Base-by-base conservation (phyloP, 2,888 invertebrate species). In the Euplagia quadripunctaria region DNA sequence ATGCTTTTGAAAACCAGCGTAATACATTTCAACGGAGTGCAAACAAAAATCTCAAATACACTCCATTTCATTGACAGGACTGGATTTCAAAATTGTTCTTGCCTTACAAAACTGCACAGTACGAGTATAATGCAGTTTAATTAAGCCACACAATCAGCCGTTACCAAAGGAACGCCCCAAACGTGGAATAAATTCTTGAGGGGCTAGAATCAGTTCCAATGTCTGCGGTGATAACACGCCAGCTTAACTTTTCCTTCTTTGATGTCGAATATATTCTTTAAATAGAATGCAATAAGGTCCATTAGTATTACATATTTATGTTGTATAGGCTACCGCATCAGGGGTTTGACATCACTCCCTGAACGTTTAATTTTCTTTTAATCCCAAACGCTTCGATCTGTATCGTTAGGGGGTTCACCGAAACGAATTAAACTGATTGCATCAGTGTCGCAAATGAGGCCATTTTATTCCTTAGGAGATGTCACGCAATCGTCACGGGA, bases 341-440 rank as follows among this genome's bases (percentile, higher is more conserved):
- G 89, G 94, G 91, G 91, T 92, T 88, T 94, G 94, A 92, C 93
- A 93, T 91, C 89, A 88, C 88, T 90, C 90, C 90, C 86, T 89
- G 88, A 91, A 90, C 93, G 92, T 94, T 95, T 95, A 95, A 95
- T 95, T 96, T 95, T 95, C 95, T 95, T 95, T 95, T 96, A 95
- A 96, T 95, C 94, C 94, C 91, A 88, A 92, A 92, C 90, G 94
- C 91, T 91, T 91, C 91, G 90, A 94, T 94, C 89, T 91, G 92
- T 94, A 95, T 94, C 92, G 91, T 92, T 86, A 88, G 92, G 91
- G 94, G 94, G 94, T 91, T 92, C 92, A 91, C 81, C 92, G 94
- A 94, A 90, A 92, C 94, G 93, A 95, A 95, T 94, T 94, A 94
- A 94, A 92, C 92, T 92, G 92, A 95, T 96, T 94, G 95, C 93